Base-by-base conservation (phyloP, 2,888 invertebrate genomes). In the Teinopalpus imperialis region DNA sequence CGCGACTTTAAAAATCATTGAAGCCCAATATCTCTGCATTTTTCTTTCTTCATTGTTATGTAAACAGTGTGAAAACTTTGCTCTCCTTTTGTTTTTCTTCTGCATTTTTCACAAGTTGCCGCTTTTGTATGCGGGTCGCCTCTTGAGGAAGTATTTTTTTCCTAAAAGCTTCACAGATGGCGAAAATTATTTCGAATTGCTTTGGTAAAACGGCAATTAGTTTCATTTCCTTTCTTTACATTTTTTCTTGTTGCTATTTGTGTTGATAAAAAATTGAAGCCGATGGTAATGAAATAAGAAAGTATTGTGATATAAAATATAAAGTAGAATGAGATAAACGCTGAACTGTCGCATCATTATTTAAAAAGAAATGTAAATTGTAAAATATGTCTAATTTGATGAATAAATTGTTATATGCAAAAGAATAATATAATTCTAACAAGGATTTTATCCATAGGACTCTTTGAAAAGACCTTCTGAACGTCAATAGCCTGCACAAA, bases 11-110 rank as follows among this genome's bases (percentile, higher is more conserved):
- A 37, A 32, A 30, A 30, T 35, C 21, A 29, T 29, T 10, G 20
- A 16, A 16, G 31, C 20, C 12, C 3, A 30, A 26, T 37, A 24
- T 14, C 20, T 14, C 31, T 2, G 32, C 8, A 24, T 45, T 45
- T 37, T 18, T 31, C 45, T 45, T 40, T 40, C 39, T 45, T 45
- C 40, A 45, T 45, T 45, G 45, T 45, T 27, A 29, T 45, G 45
- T 45, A 45, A 45, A 45, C 45, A 45, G 45, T 40, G 45, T 45
- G 45, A 45, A 45, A 45, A 45, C 45, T 45, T 45, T 39, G 21
- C 34, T 13, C 29, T 40, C 45, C 40, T 45, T 45, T 45, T 45
- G 45, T 45, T 45, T 45, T 45, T 45, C 45, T 45, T 45, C 29
- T 20, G 34, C 32, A 29, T 45, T 45, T 45, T 45, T 40, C 45